A percentile compares a stretch with the other conserved stretches of the same genome.
phyloP scores from a whole-genome alignment of 2,797 vertebrate genomes.

The Fundulus diaphanus region DNA sequence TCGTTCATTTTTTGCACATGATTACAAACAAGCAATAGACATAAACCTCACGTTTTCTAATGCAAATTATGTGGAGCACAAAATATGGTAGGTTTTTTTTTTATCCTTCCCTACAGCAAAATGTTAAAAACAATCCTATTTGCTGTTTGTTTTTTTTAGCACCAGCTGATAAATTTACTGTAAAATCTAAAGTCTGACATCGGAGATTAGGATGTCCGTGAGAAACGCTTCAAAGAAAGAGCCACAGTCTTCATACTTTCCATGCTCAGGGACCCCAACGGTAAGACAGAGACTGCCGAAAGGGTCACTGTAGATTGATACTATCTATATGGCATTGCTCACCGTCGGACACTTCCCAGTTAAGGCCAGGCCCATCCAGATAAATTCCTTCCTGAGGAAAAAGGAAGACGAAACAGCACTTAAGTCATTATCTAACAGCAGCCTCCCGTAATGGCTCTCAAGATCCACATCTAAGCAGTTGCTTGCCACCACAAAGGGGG shows the following conservation, averaged over 20 bases:
- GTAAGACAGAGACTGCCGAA: constrained; percentile 39
- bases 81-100: no score
- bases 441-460: constrained; percentile 67
- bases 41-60: neutral
- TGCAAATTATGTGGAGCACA: no score
- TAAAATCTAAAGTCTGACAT: neutral
- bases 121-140: neutral
- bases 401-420: constrained; percentile 70
- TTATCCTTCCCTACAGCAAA: neutral
- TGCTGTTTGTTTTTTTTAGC: neutral
- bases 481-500: constrained; percentile 60
- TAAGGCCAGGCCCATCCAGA: constrained; percentile 54
- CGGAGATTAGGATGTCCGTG: neutral
- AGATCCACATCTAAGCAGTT: constrained; percentile 75
- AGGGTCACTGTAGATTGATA: constrained; percentile 49
- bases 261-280: constrained; percentile 8
- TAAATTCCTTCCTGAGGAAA: constrained; percentile 72
- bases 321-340: constrained; percentile 51
- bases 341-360: constrained; percentile 36
- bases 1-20: neutral
- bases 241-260: constrained; percentile 12
- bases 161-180: neutral
- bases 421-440: constrained; percentile 72
- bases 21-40: neutral
- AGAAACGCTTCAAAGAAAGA: neutral